Evolutionary conservation across 2,797 vertebrate species (phyloP).

Genomic region (Nyctibius grandis): DNA sequence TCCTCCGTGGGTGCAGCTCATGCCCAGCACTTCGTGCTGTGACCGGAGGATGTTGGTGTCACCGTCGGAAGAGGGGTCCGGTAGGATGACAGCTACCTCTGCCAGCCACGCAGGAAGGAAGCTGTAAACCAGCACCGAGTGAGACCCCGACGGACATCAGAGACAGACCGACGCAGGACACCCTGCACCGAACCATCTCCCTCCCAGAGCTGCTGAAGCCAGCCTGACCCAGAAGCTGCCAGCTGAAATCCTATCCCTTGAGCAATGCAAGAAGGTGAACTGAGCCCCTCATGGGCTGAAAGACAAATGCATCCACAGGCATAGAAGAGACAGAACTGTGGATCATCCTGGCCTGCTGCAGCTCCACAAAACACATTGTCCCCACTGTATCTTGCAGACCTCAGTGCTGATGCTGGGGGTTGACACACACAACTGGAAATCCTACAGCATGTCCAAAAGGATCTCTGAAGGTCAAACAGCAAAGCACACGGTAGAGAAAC

Average conservation of each 20-base stretch:
- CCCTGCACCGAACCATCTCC: not conserved
- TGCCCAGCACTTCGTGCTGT: rapidly evolving
- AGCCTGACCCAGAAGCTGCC: not conserved
- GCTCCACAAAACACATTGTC: not conserved
- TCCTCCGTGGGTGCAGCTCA: not conserved
- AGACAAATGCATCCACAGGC: not conserved
- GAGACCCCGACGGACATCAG: not conserved
- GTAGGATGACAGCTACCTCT: not conserved
- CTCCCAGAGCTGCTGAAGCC: not conserved
- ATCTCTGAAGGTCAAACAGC: not conserved
- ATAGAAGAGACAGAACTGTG: not conserved
- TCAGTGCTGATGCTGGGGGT: not conserved
- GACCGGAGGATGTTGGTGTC: not conserved
- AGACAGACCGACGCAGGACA: not conserved
- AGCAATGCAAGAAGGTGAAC: not conserved
- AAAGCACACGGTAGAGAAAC: not conserved
- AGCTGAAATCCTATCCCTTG: not conserved
- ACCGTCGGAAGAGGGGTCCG: rapidly evolving
- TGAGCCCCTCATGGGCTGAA: not conserved
- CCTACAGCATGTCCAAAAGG: not conserved
- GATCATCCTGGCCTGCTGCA: not conserved
- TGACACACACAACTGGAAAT: not conserved
- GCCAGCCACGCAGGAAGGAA: not conserved
- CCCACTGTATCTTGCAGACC: not conserved
- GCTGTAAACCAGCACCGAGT: not conserved